Conservation (phyloP, 2,888 invertebrate species). For the Balanococcus diminutus region DNA sequence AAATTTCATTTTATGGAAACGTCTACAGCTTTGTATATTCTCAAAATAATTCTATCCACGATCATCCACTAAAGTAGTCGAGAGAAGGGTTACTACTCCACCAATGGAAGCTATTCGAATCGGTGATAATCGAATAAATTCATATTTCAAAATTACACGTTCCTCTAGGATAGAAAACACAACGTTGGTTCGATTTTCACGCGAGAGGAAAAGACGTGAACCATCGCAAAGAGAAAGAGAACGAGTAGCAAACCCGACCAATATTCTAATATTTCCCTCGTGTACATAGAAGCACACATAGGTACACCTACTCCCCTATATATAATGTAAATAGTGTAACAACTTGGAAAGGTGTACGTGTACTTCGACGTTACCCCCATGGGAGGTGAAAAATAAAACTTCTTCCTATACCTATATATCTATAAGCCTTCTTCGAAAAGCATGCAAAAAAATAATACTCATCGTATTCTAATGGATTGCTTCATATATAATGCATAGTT, state of each 20-base stretch:
- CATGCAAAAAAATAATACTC: slow-evolving; percentile 46
- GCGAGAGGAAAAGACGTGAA: background rate
- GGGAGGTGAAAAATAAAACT: slow-evolving; percentile 19
- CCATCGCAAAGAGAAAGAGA: too few species aligned
- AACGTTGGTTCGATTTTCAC: background rate
- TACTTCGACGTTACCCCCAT: slow-evolving; percentile 20
- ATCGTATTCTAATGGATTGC: slow-evolving; percentile 55
- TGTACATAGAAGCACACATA: background rate
- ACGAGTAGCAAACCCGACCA: slow-evolving; percentile 17
- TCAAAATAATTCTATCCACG: too few species aligned
- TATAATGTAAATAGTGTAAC: slow-evolving; percentile 21
- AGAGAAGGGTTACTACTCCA: too few species aligned
- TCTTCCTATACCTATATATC: slow-evolving; percentile 28
- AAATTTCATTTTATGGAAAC: too few species aligned
- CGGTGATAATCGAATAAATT: background rate
- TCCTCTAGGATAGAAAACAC: background rate
- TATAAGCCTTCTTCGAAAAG: slow-evolving; percentile 39
- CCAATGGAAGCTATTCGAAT: too few species aligned
- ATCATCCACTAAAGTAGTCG: too few species aligned
- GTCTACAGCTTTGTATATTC: too few species aligned
- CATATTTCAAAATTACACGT: background rate
- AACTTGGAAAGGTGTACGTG: background rate
- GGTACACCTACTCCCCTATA: background rate
- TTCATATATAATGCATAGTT: slow-evolving; percentile 55
- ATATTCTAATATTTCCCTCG: slow-evolving; percentile 43